Evolutionary conservation across 2,888 invertebrate species (phyloP).

Genomic region (Nomada goodeniana): DNA sequence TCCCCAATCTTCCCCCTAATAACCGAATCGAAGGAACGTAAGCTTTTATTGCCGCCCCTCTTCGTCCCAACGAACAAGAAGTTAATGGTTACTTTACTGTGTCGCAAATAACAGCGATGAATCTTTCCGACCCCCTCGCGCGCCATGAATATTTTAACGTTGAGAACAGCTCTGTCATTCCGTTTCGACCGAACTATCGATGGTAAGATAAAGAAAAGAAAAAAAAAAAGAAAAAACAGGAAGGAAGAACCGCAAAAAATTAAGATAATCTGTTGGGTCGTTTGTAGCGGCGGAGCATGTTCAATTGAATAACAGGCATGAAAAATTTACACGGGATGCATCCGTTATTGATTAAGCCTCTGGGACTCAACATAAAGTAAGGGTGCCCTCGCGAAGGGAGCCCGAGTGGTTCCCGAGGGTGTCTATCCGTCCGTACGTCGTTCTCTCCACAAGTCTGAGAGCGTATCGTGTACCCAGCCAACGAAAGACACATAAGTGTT

Average conservation of each 20-base stretch:
- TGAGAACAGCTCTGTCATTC: neutral
- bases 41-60: slow-evolving; percentile 29
- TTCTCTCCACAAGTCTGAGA: slow-evolving; percentile 77
- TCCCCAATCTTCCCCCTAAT: slow-evolving; percentile 33
- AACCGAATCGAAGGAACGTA: slow-evolving; percentile 26
- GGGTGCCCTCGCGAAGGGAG: slow-evolving; percentile 70
- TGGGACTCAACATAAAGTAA: slow-evolving; percentile 69
- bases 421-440: slow-evolving; percentile 77
- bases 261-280: slow-evolving; percentile 3
- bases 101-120: slow-evolving; percentile 15
- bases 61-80: slow-evolving; percentile 2
- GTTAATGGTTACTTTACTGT: slow-evolving; percentile 13
- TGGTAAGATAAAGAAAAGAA: too few relatives aligned
- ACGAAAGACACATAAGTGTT: slow-evolving; percentile 74
- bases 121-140: slow-evolving; percentile 10
- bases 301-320: slow-evolving; percentile 71
- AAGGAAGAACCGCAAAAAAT: neutral
- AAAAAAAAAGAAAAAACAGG: neutral
- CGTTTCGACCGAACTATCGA: neutral
- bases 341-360: slow-evolving; percentile 77
- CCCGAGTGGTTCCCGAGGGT: slow-evolving; percentile 77
- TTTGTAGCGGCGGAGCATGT: slow-evolving; percentile 38
- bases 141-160: slow-evolving; percentile 12
- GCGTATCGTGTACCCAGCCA: slow-evolving; percentile 72
- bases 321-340: slow-evolving; percentile 73